Conservation (phyloP, 1,140 invertebrate species). For the Tribolium madens region DNA sequence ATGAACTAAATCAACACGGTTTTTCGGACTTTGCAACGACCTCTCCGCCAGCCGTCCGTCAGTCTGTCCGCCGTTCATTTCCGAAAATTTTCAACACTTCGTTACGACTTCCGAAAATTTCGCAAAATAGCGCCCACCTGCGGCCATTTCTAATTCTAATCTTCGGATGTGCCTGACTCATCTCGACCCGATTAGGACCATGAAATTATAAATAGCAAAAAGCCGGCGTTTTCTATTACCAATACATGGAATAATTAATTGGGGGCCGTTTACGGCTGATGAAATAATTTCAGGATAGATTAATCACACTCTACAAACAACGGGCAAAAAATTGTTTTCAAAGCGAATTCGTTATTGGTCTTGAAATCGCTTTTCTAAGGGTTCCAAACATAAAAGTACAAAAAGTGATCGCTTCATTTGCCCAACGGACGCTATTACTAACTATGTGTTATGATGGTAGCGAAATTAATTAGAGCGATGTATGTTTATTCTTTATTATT, state of each 20-base stretch:
- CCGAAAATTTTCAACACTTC: background rate
- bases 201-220: background rate
- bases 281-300: background rate
- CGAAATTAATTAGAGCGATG: background rate
- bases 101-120: background rate
- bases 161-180: background rate
- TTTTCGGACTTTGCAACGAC: constrained; percentile 26
- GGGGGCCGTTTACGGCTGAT: background rate
- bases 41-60: background rate
- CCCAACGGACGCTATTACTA: background rate
- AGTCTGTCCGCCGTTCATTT: background rate
- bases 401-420: background rate
- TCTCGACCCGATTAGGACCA: background rate
- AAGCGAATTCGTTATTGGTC: background rate
- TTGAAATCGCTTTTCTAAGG: background rate
- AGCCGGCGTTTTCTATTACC: background rate
- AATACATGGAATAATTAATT: background rate
- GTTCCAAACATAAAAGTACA: background rate
- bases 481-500: background rate
- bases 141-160: background rate
- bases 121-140: background rate
- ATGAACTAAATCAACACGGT: constrained; percentile 60
- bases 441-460: background rate
- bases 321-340: background rate
- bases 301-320: background rate